Conservation (phyloP, 2,113 vertebrate species). For the Sialia sialis region DNA sequence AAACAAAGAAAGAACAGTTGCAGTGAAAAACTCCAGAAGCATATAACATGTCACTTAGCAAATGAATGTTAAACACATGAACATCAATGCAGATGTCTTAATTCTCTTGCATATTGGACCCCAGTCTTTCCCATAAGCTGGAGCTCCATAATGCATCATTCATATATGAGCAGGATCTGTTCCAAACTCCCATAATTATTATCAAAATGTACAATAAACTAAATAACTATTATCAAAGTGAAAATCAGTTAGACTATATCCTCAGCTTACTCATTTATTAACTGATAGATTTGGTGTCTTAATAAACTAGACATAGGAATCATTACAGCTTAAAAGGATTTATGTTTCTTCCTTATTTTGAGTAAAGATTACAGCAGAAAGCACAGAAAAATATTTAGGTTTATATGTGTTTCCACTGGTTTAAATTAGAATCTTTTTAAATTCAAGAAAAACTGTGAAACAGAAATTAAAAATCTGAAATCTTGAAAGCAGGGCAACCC, state of each 20-base stretch:
- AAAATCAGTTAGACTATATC: background rate
- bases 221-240: background rate
- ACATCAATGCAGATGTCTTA: background rate
- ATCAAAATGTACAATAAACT: background rate
- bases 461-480: background rate
- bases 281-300: background rate
- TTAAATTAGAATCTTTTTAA: background rate
- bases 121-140: background rate
- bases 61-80: background rate
- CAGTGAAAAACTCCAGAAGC: background rate
- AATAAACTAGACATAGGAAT: background rate
- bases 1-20: background rate
- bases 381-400: background rate
- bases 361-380: background rate
- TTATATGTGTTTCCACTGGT: background rate
- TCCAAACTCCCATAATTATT: background rate
- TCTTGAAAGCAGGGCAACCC: background rate
- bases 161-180: background rate
- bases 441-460: background rate
- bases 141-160: background rate
- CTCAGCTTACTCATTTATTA: background rate
- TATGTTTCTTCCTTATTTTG: background rate
- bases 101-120: background rate
- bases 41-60: background rate
- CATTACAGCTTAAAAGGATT: background rate